Evolutionary conservation across 2,888 invertebrate species (phyloP).

Genomic region (Phengaris arion): DNA sequence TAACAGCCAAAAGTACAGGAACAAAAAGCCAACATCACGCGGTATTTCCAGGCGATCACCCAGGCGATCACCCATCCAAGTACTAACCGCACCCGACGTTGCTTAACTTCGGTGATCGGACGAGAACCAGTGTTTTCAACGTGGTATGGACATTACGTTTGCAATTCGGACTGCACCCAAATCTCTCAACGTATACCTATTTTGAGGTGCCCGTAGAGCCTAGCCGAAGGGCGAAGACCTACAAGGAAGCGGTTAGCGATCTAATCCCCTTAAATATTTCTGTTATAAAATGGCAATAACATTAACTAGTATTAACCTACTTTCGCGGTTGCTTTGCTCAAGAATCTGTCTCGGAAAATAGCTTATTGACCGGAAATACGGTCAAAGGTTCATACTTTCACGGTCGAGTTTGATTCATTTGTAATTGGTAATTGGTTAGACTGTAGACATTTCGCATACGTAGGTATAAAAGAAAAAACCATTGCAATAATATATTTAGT

Average conservation of each 20-base stretch:
- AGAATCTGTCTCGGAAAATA: slow-evolving; percentile 4
- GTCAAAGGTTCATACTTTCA: slow-evolving; percentile 11
- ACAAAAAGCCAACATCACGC: too few species aligned
- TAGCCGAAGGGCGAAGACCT: too few species aligned
- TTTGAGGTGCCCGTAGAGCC: too few species aligned
- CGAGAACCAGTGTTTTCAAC: slow-evolving; percentile 42
- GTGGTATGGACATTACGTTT: slow-evolving; percentile 33
- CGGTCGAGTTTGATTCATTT: background rate
- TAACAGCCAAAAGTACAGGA: too few species aligned
- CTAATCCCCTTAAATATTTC: too few species aligned
- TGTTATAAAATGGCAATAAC: background rate
- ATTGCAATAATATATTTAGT: too few species aligned
- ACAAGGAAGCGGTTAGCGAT: too few species aligned
- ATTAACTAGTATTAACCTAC: background rate
- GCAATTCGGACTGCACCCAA: too few species aligned
- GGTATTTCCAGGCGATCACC: slow-evolving; percentile 39
- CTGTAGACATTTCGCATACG: too few species aligned
- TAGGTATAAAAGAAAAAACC: too few species aligned
- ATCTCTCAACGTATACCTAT: too few species aligned
- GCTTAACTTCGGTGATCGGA: slow-evolving; percentile 48
- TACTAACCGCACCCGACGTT: slow-evolving; percentile 59
- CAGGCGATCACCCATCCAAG: slow-evolving; percentile 55
- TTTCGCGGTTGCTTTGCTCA: background rate
- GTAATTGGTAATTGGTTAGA: background rate
- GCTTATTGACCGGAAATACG: background rate